phyloP scores from a whole-genome alignment of 2,113 vertebrate genomes.

The Mesitornis unicolor region DNA sequence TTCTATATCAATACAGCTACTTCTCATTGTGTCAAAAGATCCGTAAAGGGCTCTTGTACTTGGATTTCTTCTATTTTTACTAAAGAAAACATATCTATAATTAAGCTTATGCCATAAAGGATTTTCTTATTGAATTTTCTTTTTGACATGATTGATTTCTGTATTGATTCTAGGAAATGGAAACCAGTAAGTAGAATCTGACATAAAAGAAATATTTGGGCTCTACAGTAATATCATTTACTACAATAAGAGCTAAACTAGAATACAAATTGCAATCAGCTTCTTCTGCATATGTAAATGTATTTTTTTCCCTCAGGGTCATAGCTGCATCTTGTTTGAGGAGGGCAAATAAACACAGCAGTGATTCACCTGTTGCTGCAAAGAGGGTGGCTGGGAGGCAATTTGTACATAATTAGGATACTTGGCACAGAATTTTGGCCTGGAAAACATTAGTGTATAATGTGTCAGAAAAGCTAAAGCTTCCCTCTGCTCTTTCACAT shows the following conservation, averaged over 20 bases:
- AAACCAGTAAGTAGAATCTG: slow-evolving; percentile 62
- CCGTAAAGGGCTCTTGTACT: slow-evolving; percentile 4
- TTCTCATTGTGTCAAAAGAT: slow-evolving; percentile 20
- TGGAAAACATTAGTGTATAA: neutral
- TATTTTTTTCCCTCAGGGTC: neutral
- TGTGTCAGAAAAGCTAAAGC: neutral
- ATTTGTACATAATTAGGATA: slow-evolving; percentile 23
- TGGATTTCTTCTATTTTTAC: slow-evolving; percentile 43
- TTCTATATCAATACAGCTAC: neutral
- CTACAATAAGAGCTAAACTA: slow-evolving; percentile 24
- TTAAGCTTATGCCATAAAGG: slow-evolving; percentile 59
- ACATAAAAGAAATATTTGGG: slow-evolving; percentile 63
- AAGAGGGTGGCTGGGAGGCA: neutral
- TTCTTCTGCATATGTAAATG: slow-evolving; percentile 47
- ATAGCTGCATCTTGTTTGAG: slow-evolving; percentile 28
- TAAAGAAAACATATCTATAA: slow-evolving; percentile 63
- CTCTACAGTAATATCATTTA: slow-evolving; percentile 47
- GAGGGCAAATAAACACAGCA: slow-evolving; percentile 24
- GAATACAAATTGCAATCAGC: slow-evolving; percentile 46
- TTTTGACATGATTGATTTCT: slow-evolving; percentile 68
- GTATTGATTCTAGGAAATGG: slow-evolving; percentile 68
- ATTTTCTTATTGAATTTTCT: slow-evolving; percentile 70
- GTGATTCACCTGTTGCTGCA: slow-evolving; percentile 27
- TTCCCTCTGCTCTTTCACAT: neutral
- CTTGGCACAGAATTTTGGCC: slow-evolving; percentile 11